phyloP scores from a whole-genome alignment of 2,113 vertebrate genomes.

The Oxyruncus cristatus region DNA sequence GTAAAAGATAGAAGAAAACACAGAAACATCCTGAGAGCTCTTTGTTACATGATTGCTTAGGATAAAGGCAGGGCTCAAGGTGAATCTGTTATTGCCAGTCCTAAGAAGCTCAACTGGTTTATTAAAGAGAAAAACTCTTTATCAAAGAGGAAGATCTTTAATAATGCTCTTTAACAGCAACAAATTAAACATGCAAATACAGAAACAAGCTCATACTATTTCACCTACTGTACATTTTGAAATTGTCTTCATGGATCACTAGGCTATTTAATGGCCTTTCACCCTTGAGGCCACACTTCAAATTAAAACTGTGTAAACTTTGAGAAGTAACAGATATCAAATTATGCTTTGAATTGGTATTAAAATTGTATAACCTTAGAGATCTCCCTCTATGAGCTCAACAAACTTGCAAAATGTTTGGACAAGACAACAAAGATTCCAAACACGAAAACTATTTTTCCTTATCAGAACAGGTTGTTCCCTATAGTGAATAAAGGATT shows the following conservation, averaged over 20 bases:
- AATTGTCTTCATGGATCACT: conserved; percentile 61
- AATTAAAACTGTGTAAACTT: conserved; percentile 53
- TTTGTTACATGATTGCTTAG: neutral
- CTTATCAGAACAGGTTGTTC: neutral
- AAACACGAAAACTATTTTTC: neutral
- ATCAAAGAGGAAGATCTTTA: conserved; percentile 28
- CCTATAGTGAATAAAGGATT: neutral
- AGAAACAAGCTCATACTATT: conserved; percentile 30
- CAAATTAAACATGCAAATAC: conserved; percentile 61
- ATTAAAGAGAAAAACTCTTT: neutral
- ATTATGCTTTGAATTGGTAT: conserved; percentile 49
- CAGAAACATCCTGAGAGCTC: neutral
- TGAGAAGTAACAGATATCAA: conserved; percentile 58
- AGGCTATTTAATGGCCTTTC: conserved; percentile 62
- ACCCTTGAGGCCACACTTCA: conserved; percentile 43
- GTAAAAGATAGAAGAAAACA: neutral
- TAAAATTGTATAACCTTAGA: conserved; percentile 8
- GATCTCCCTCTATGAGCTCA: neutral
- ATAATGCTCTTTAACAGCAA: conserved; percentile 16
- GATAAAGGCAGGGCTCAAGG: neutral
- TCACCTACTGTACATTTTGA: conserved; percentile 50
- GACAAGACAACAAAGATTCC: neutral
- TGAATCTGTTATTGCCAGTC: neutral
- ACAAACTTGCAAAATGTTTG: neutral
- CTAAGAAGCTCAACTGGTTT: neutral